phyloP scores from a whole-genome alignment of 2,113 vertebrate genomes.

The Rhinogobius similis region DNA sequence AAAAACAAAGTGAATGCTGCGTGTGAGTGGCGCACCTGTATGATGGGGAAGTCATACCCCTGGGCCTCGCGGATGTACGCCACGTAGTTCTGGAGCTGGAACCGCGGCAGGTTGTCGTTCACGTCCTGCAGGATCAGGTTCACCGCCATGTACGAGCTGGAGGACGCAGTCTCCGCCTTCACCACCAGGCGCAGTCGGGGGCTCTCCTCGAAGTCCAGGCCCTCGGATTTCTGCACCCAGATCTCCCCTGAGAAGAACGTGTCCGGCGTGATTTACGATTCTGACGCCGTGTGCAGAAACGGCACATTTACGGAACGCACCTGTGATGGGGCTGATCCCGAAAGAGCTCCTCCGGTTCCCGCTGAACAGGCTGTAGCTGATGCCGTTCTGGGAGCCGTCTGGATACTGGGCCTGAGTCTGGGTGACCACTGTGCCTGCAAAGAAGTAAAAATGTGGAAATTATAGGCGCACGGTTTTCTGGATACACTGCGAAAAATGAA shows the following conservation, averaged over 20 bases:
- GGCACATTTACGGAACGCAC: constrained; percentile 62
- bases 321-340: constrained; percentile 87
- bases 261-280: neutral
- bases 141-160: constrained; percentile 88
- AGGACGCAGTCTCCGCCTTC: constrained; percentile 88
- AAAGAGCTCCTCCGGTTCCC: constrained; percentile 88
- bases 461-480: too few relatives aligned
- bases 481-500: too few relatives aligned
- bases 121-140: constrained; percentile 91
- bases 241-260: constrained; percentile 82
- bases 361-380: constrained; percentile 93
- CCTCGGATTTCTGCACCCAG: constrained; percentile 84
- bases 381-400: constrained; percentile 82
- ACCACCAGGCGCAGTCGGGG: constrained; percentile 91
- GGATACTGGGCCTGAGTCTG: constrained; percentile 84
- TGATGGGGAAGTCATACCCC: constrained; percentile 87
- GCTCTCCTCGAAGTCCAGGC: constrained; percentile 88
- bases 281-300: neutral
- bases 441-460: constrained; percentile 11
- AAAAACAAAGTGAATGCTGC: too few relatives aligned
- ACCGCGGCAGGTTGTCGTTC: constrained; percentile 94
- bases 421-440: constrained; percentile 83
- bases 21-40: constrained; percentile 79
- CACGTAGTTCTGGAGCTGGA: constrained; percentile 92
- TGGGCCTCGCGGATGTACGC: constrained; percentile 92